Evolutionary conservation across 2,888 invertebrate genomes (phyloP).

Genomic region (Chelonus formosanus): DNA sequence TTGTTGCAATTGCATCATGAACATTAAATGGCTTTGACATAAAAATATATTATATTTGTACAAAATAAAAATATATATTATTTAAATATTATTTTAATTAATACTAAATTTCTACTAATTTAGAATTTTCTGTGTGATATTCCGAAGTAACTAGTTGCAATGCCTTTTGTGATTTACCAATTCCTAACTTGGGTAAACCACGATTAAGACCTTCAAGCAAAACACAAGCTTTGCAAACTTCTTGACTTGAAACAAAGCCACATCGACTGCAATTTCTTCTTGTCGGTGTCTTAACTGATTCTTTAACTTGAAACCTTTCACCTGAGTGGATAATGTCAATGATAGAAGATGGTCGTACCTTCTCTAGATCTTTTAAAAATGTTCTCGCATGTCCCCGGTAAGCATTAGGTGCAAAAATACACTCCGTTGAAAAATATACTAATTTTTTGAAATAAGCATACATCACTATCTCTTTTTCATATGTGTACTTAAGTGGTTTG

Average conservation of each 20-base stretch:
- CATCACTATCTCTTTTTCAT: conserved; percentile 99
- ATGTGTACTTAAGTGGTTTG: conserved; percentile 96
- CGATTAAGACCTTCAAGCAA: conserved; percentile 94
- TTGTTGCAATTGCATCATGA: background rate
- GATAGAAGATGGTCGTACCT: conserved; percentile 88
- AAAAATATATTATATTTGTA: background rate
- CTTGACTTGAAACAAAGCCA: conserved; percentile 91
- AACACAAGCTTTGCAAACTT: conserved; percentile 95
- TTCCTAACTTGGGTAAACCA: conserved; percentile 90
- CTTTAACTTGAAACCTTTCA: conserved; percentile 85
- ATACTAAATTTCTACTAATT: background rate
- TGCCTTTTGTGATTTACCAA: conserved; percentile 88
- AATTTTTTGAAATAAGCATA: conserved; percentile 97
- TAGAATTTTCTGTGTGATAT: background rate
- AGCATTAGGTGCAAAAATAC: conserved; percentile 98
- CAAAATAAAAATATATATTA: conserved; percentile 17
- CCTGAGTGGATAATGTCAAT: conserved; percentile 94
- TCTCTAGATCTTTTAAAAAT: conserved; percentile 93
- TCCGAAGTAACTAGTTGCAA: conserved; percentile 46
- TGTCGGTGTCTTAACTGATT: conserved; percentile 81
- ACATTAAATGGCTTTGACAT: background rate
- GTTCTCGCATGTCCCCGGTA: conserved; percentile 92
- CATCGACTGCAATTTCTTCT: conserved; percentile 85
- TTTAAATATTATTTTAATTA: conserved; percentile 18
- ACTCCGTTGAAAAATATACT: conserved; percentile 98